phyloP scores from a whole-genome alignment of 2,113 vertebrate species.

The Carassius carassius region DNA sequence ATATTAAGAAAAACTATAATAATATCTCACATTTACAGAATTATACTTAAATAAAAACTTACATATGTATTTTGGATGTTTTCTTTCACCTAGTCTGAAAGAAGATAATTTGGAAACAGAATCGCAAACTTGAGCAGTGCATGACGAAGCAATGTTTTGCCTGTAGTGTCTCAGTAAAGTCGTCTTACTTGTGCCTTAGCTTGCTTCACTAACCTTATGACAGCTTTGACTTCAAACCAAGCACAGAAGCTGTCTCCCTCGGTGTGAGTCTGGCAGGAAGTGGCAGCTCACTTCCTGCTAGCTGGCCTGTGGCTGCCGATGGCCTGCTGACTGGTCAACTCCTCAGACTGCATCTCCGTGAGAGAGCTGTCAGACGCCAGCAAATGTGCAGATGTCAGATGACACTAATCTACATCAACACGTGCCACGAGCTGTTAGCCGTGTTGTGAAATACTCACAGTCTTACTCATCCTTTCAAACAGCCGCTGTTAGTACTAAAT shows the following conservation, averaged over 20 bases:
- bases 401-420: constrained; percentile 50
- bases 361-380: constrained; percentile 13
- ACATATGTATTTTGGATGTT: no score
- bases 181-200: not conserved
- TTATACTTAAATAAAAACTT: no score
- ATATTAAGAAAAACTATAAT: not conserved
- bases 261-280: constrained; percentile 17
- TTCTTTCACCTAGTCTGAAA: no score
- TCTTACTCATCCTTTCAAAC: not conserved
- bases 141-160: no score
- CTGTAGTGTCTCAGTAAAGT: not conserved
- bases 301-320: constrained; percentile 5
- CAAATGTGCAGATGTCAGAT: constrained; percentile 22
- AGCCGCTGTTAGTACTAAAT: not conserved
- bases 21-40: no score
- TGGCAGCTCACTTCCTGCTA: constrained; percentile 14
- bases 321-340: not conserved
- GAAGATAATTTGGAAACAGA: no score
- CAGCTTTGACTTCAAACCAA: not conserved
- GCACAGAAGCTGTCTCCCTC: not conserved
- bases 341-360: constrained; percentile 8
- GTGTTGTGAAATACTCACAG: not conserved
- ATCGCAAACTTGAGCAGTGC: no score
- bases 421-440: constrained; percentile 19
- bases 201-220: not conserved